Conservation (phyloP, 2,888 invertebrate genomes). For the Conomelus anceps region DNA sequence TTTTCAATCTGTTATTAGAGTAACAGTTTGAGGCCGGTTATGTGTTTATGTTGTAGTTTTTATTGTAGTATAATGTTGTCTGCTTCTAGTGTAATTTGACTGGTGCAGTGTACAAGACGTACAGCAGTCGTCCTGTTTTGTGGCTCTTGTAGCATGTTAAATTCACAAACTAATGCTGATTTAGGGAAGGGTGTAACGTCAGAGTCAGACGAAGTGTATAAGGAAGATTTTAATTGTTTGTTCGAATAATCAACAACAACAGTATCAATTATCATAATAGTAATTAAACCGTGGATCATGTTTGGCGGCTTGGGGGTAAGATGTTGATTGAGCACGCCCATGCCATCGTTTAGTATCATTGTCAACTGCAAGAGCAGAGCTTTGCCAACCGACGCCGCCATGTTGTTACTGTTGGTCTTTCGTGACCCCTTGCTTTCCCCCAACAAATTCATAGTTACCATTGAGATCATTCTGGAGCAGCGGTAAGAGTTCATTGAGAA, state of each 20-base stretch:
- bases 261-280: background rate
- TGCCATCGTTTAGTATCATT: background rate
- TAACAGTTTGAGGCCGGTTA: constrained; percentile 9
- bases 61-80: constrained; percentile 1
- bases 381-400: background rate
- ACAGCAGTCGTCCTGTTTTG: background rate
- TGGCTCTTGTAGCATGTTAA: background rate
- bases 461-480: background rate
- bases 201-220: background rate
- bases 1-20: no score
- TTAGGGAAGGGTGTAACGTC: background rate
- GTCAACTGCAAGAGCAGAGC: background rate
- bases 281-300: no score
- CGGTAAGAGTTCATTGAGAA: background rate
- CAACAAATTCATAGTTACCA: background rate
- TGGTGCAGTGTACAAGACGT: background rate
- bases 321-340: background rate
- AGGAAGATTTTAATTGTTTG: background rate
- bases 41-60: no score
- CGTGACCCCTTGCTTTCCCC: background rate
- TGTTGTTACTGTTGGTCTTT: no score
- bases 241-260: background rate
- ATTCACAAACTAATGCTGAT: background rate
- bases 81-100: background rate
- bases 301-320: background rate